Percentiles rank a stretch among this genome's conserved stretches.
Conservation (phyloP, 2,113 vertebrate genomes). For the Lichenostomus cassidix region DNA sequence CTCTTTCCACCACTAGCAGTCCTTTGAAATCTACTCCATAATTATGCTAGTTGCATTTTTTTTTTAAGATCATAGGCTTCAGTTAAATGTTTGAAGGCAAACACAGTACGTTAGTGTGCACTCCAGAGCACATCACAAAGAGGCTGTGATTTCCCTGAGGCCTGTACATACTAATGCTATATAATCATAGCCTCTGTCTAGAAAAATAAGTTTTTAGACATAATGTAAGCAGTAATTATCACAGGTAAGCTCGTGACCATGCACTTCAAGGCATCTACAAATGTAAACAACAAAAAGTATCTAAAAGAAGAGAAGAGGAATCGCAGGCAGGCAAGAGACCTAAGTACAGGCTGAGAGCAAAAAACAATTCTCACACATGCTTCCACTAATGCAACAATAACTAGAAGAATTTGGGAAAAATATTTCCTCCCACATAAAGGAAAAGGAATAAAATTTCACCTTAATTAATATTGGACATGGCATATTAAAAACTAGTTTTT, state of each 20-base stretch:
- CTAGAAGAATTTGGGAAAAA: neutral
- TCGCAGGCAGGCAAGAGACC: neutral
- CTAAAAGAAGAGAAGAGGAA: neutral
- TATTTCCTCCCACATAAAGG: neutral
- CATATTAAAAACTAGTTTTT: neutral
- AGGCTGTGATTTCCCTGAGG: neutral
- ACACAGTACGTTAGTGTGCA: neutral
- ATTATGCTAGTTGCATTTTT: neutral
- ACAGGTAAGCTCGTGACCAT: neutral
- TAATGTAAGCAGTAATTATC: neutral
- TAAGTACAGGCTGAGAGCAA: neutral
- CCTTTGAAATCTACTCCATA: slow-evolving; percentile 3
- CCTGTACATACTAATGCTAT: neutral
- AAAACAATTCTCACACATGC: neutral
- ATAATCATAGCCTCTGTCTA: slow-evolving; percentile 20
- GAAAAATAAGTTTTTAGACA: neutral
- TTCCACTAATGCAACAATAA: neutral
- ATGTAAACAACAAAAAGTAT: neutral
- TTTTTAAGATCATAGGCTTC: neutral
- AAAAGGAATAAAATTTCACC: neutral
- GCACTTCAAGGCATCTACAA: neutral
- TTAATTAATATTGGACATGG: neutral
- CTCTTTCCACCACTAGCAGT: neutral
- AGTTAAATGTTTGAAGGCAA: neutral
- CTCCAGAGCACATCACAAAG: neutral